Evolutionary conservation across 2,113 vertebrate species (phyloP), one percentile per base, ranked within the genome.

Genomic region (Leptocoma aspasia): DNA sequence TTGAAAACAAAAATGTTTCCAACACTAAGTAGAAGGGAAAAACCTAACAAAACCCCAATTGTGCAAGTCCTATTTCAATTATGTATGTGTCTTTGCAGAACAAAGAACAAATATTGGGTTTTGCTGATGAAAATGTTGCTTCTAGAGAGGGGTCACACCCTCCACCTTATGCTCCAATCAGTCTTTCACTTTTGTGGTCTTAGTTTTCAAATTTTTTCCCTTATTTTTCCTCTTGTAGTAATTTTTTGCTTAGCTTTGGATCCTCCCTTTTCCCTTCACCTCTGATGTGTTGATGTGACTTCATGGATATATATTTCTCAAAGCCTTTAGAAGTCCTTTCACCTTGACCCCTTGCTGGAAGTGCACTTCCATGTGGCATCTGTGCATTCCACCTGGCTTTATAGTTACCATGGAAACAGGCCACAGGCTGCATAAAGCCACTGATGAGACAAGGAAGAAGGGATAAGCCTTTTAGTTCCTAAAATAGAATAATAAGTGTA

Each of bases 331-430:
- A 54, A 69, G 50, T 54, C 50, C 31, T 85, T 76, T 59, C 9
- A 12, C 84, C 78, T 80, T 94, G 85, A 90, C 60, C 59, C 27
- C 37, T 90, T 56, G 68, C 65, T 94, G 73, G 65, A 64, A 91
- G 37, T 68, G 71, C 57, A 57, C 45, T 84, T 89, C 42, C 73
- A 7, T 0, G 2, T 39, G 68, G 44, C 68, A 85, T 68, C 78
- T 5, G n/a, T 76, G 52, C 16, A 4, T 87, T 61, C 41, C 75
- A 95, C 89, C 85, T 95, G 90, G 45, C 57, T 88, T 89, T 79
- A 11, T 37, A 35, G 96, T 94, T 84, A 30, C 92, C 73, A 89
- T 86, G 84, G 95, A 89, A 96, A 97, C 93, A 1, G 4, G 56
- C 20, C 64, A 19, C 28, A 17, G 78, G 45, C 87, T 84, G 28